These are phyloP conservation scores for Calidris pugnax DNA, from an alignment of 2,113 vertebrate species.

Conservation along the genomic window DNA sequence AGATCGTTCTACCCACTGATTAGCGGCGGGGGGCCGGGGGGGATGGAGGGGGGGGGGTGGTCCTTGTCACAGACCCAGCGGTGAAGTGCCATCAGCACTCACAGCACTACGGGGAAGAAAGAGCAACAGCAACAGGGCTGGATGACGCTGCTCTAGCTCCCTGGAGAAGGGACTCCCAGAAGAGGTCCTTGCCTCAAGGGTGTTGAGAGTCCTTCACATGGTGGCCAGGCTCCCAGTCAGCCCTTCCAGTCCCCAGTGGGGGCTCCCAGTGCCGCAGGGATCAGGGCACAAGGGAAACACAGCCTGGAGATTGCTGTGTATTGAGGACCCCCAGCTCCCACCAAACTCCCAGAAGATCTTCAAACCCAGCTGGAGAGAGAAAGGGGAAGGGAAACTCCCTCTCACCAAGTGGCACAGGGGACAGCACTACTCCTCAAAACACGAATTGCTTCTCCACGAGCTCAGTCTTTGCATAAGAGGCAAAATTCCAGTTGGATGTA, in stretches of 20 bases:
- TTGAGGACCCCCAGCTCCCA: not conserved
- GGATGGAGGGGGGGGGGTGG: too few species aligned
- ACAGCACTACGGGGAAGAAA: fast-evolving
- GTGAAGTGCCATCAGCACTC: not conserved
- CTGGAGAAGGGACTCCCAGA: not conserved
- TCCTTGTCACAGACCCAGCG: not conserved
- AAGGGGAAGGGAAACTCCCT: not conserved
- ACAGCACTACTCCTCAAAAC: not conserved
- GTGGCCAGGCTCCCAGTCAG: not conserved
- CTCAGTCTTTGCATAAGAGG: not conserved
- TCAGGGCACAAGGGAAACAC: not conserved
- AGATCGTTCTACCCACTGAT: not conserved
- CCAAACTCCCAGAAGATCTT: not conserved
- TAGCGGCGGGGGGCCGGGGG: not conserved
- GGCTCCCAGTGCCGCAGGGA: not conserved
- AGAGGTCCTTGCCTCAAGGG: not conserved
- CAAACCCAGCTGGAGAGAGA: not conserved
- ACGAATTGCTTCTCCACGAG: not conserved
- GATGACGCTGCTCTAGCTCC: fast-evolving
- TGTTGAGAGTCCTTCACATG: not conserved
- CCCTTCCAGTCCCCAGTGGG: fast-evolving
- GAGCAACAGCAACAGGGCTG: not conserved
- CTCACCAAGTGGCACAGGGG: too few species aligned
- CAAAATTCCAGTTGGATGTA: not conserved
- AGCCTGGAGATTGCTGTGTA: fast-evolving